These are phyloP conservation scores for Diplogasteroides magnus DNA, from an alignment of 1,140 invertebrate genomes.

Conservation along the genomic window DNA sequence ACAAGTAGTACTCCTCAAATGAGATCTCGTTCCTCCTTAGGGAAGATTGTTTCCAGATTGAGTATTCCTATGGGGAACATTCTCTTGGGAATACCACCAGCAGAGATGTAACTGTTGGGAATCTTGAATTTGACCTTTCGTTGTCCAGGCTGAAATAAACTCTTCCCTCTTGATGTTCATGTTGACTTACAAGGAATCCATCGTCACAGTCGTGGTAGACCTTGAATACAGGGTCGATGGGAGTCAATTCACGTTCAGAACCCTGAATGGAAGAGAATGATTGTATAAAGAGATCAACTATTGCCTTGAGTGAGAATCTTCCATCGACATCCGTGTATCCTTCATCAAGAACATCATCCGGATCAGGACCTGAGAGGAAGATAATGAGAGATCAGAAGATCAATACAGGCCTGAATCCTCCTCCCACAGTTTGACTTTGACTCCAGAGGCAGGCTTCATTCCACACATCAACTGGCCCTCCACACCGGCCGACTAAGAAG, in stretches of 20 bases:
- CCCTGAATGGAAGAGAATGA: conserved; percentile 11
- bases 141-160: conserved; percentile 18
- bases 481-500: conserved; percentile 14
- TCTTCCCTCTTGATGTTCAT: neutral
- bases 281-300: neutral
- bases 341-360: conserved; percentile 36
- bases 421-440: conserved; percentile 48
- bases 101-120: conserved; percentile 23
- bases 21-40: conserved; percentile 30
- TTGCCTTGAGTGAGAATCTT: conserved; percentile 17
- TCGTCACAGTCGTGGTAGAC: conserved; percentile 32
- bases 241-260: conserved; percentile 24
- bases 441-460: conserved; percentile 41
- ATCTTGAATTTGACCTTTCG: conserved; percentile 28
- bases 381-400: neutral
- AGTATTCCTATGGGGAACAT: conserved; percentile 34
- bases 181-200: conserved; percentile 15
- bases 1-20: neutral
- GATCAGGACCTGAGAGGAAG: conserved; percentile 31
- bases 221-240: conserved; percentile 34
- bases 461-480: conserved; percentile 47
- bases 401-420: conserved; percentile 42
- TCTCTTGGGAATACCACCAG: conserved; percentile 9
- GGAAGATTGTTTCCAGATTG: conserved; percentile 34
- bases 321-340: conserved; percentile 42